Conservation (phyloP, 2,888 invertebrate species). For the Antitype chi region DNA sequence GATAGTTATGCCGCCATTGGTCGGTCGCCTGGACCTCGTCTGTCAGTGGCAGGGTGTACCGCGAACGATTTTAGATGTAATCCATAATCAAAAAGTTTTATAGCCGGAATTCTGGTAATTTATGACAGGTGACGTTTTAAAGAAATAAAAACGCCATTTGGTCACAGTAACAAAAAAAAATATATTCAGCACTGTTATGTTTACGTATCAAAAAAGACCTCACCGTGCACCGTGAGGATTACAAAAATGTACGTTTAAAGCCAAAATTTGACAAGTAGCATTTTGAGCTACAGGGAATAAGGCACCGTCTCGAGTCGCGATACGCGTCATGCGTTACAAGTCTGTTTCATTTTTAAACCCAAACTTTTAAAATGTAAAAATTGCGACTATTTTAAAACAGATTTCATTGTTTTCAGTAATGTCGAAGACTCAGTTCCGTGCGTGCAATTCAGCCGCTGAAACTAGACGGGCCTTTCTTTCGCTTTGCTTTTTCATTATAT, state of each 20-base stretch:
- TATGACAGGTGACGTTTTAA: not conserved
- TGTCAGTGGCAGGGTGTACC: too few relatives aligned
- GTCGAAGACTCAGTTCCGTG: slow-evolving; percentile 2
- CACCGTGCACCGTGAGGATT: not conserved
- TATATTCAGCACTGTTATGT: not conserved
- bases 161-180: not conserved
- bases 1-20: too few relatives aligned
- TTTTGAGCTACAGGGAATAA: not conserved
- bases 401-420: slow-evolving; percentile 19
- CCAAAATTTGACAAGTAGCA: not conserved
- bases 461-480: slow-evolving; percentile 26
- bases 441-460: slow-evolving; percentile 11
- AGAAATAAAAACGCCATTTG: not conserved
- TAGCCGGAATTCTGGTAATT: too few relatives aligned
- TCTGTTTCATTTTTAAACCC: slow-evolving; percentile 5
- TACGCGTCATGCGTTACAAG: slow-evolving; percentile 20
- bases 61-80: not conserved
- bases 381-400: not conserved
- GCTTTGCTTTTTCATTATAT: slow-evolving; percentile 22
- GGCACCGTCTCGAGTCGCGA: not conserved
- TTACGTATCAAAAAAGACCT: not conserved
- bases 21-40: too few relatives aligned
- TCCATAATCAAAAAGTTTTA: not conserved
- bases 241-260: not conserved
- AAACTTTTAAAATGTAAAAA: not conserved